Evolutionary conservation across 2,797 vertebrate species (phyloP).

Genomic region (Pelodytes ibericus): DNA sequence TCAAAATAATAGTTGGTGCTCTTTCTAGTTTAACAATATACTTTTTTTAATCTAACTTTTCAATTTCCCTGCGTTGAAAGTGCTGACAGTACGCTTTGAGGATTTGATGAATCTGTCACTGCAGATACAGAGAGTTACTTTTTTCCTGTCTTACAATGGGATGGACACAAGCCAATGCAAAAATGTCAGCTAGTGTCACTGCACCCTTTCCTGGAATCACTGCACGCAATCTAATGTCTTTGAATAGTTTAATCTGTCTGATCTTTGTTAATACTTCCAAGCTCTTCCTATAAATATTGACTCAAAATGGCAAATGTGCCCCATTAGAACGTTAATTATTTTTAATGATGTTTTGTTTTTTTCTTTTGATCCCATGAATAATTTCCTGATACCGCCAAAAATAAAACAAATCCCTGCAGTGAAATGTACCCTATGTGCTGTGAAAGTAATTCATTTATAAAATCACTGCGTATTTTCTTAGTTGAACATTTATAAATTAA

Average conservation of each 20-base stretch:
- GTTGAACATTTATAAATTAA: no score
- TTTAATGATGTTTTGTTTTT: neutral
- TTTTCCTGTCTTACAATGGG: neutral
- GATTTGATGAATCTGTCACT: neutral
- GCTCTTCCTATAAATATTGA: neutral
- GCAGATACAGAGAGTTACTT: neutral
- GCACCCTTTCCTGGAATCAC: slow-evolving; percentile 1
- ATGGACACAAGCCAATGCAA: neutral
- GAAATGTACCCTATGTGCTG: no score
- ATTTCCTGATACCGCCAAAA: neutral
- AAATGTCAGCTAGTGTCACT: slow-evolving; percentile 2
- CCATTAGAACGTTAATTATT: neutral
- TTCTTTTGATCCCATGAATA: neutral
- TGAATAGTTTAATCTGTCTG: neutral
- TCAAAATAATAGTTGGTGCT: neutral
- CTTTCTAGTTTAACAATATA: neutral
- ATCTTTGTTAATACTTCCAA: neutral
- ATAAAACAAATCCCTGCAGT: no score
- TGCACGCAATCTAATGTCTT: neutral
- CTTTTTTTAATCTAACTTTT: neutral
- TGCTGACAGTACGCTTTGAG: neutral
- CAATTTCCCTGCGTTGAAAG: neutral
- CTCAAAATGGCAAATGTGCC: neutral
- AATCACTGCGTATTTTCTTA: no score
- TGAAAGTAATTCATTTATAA: no score